A percentile compares a stretch with the other conserved stretches of the same genome.
phyloP scores from a whole-genome alignment of 2,113 vertebrate genomes.

The Dasyornis broadbenti region DNA sequence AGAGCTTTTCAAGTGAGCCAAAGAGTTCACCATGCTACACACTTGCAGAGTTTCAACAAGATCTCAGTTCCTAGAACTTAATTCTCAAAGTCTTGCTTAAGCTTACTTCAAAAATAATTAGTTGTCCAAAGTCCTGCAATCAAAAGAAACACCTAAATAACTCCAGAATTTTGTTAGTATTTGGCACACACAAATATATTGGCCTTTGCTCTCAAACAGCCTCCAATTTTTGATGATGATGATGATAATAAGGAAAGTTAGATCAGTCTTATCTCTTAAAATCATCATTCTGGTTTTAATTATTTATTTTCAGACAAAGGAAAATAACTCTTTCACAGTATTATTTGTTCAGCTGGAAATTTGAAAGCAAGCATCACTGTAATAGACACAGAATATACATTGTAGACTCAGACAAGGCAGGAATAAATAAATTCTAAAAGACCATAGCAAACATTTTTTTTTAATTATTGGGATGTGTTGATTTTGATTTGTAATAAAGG shows the following conservation, averaged over 20 bases:
- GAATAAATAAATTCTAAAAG: neutral
- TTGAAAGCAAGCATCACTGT: neutral
- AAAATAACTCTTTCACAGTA: neutral
- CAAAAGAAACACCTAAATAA: neutral
- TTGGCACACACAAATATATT: neutral
- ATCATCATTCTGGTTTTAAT: neutral
- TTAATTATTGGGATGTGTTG: neutral
- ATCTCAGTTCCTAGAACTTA: neutral
- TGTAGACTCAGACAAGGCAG: neutral
- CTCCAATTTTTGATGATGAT: neutral
- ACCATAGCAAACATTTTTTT: neutral
- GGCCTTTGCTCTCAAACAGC: neutral
- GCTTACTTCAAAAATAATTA: neutral
- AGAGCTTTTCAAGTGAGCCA: neutral
- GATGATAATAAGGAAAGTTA: neutral
- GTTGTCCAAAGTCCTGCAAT: neutral
- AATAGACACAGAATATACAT: neutral
- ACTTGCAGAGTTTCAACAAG: neutral
- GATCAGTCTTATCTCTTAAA: neutral
- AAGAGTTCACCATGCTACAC: neutral
- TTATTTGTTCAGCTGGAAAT: neutral
- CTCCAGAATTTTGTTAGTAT: neutral
- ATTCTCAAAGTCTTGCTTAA: neutral
- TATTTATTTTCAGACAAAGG: neutral
- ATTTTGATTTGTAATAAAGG: neutral